Percentiles rank a stretch among this genome's conserved stretches.
Conservation (phyloP, 2,888 invertebrate species). For the Eilema griseolum region DNA sequence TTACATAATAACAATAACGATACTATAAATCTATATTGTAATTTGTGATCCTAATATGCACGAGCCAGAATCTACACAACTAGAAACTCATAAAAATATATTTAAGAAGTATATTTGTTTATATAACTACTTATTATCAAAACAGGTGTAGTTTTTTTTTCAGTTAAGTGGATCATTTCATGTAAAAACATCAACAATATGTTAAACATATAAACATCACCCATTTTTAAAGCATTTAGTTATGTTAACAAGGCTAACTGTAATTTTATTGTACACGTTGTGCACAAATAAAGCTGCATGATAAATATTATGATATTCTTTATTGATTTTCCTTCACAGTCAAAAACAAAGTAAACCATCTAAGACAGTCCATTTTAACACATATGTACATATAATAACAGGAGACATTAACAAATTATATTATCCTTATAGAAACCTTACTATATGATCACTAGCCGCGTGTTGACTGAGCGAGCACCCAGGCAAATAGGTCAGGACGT, state of each 20-base stretch:
- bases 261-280: neutral
- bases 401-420: slow-evolving; percentile 36
- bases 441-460: slow-evolving; percentile 22
- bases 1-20: neutral
- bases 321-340: slow-evolving; percentile 83
- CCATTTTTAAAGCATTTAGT: neutral
- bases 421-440: slow-evolving; percentile 35
- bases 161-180: neutral
- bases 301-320: slow-evolving; percentile 67
- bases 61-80: neutral
- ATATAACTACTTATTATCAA: neutral
- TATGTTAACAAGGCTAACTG: neutral
- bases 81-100: neutral
- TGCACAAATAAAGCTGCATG: slow-evolving; percentile 51
- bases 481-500: neutral
- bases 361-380: slow-evolving; percentile 42
- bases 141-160: neutral
- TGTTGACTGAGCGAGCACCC: neutral
- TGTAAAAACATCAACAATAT: slow-evolving; percentile 6
- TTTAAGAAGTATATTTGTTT: neutral
- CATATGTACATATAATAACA: slow-evolving; percentile 37
- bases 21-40: neutral
- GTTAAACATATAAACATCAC: slow-evolving; percentile 1
- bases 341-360: slow-evolving; percentile 50
- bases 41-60: slow-evolving; percentile 6